These are phyloP conservation scores for Tetheella fluctuosa DNA, from an alignment of 2,888 invertebrate species.

Conservation along the genomic window DNA sequence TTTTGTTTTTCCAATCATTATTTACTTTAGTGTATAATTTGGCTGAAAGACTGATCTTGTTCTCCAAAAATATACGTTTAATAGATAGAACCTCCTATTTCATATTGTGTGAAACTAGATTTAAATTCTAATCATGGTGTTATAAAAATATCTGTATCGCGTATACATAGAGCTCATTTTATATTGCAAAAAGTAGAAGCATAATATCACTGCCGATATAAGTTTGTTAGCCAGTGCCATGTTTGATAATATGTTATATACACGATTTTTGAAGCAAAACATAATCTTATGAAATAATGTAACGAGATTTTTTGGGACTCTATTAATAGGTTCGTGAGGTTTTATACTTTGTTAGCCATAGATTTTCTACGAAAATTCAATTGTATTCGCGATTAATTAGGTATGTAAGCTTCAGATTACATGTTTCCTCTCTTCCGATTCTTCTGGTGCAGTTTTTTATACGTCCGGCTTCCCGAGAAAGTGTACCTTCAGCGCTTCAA, in stretches of 20 bases:
- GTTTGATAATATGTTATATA: slow-evolving; percentile 21
- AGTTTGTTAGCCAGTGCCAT: slow-evolving; percentile 2
- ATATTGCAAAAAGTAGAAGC: slow-evolving; percentile 11
- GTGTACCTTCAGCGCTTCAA: slow-evolving; percentile 59
- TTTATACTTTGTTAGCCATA: slow-evolving; percentile 48
- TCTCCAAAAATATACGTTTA: neutral
- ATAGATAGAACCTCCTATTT: neutral
- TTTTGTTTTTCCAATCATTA: no score
- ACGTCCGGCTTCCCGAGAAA: slow-evolving; percentile 47
- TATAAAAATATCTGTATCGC: neutral
- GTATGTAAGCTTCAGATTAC: slow-evolving; percentile 20
- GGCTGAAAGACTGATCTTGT: slow-evolving; percentile 2
- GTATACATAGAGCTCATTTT: neutral
- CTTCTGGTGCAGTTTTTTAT: slow-evolving; percentile 29
- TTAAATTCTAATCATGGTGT: neutral
- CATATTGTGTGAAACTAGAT: neutral
- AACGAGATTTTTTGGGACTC: slow-evolving; percentile 41
- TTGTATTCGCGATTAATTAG: slow-evolving; percentile 13
- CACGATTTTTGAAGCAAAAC: slow-evolving; percentile 28
- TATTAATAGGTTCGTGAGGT: slow-evolving; percentile 31
- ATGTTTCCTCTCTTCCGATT: slow-evolving; percentile 14
- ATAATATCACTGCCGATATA: slow-evolving; percentile 20
- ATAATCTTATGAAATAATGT: slow-evolving; percentile 49
- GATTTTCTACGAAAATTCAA: slow-evolving; percentile 51
- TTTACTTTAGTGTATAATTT: neutral